phyloP scores from a whole-genome alignment of 2,113 vertebrate species.

The Ictalurus furcatus region DNA sequence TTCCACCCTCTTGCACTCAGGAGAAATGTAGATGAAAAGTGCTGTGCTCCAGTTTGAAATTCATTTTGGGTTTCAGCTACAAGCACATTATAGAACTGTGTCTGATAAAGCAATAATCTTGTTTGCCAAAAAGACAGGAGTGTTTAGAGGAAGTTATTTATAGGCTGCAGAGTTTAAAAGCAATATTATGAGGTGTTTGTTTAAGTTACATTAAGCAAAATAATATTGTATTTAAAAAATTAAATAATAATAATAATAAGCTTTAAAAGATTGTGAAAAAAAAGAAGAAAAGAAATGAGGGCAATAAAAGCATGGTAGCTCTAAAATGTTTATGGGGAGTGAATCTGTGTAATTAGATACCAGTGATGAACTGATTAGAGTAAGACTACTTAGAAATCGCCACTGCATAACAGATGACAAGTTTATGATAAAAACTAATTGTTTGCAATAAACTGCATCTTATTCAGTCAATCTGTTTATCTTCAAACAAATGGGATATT shows the following conservation, averaged over 20 bases:
- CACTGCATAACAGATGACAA: neutral
- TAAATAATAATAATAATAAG: neutral
- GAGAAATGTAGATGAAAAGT: conserved; percentile 25
- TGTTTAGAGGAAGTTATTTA: conserved; percentile 19
- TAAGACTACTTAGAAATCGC: neutral
- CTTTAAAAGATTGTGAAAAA: neutral
- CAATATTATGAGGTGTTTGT: neutral
- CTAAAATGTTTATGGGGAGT: neutral
- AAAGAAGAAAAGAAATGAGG: neutral
- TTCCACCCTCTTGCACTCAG: conserved; percentile 9
- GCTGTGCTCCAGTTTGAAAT: conserved; percentile 24
- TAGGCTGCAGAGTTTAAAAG: neutral
- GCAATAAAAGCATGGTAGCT: neutral
- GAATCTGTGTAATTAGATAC: neutral
- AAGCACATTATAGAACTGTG: conserved; percentile 11
- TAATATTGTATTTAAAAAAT: neutral
- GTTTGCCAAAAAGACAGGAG: neutral
- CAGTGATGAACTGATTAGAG: neutral
- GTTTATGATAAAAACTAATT: conserved; percentile 1
- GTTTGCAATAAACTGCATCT: neutral
- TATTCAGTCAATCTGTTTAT: conserved; percentile 18
- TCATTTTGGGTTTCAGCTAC: conserved; percentile 37
- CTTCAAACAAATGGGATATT: conserved; percentile 30
- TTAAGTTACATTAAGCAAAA: neutral
- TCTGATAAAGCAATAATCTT: conserved; percentile 1